phyloP scores from a whole-genome alignment of 2,797 vertebrate species.

The Coregonus suidteri region DNA sequence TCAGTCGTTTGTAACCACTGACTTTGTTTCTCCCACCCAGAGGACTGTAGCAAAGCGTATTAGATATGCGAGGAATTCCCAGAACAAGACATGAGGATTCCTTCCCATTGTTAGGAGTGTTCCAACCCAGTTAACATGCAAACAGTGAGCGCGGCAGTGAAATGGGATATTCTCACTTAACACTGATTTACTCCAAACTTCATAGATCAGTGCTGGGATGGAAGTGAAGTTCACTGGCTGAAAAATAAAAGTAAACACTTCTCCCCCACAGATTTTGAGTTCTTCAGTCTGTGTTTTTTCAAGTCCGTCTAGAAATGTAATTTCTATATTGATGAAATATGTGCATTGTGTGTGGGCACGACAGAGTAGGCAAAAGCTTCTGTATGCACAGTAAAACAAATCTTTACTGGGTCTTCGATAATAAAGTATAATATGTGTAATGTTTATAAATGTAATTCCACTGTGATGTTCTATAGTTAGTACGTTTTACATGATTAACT shows the following conservation, averaged over 20 bases:
- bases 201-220: constrained; percentile 40
- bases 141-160: constrained; percentile 55
- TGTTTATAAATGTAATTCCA: neutral
- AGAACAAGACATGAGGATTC: constrained; percentile 61
- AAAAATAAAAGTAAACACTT: constrained; percentile 30
- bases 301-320: neutral
- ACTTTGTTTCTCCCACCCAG: neutral
- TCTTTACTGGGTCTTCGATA: neutral
- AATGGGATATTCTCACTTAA: constrained; percentile 71
- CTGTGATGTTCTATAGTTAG: neutral
- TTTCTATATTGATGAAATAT: neutral
- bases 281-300: neutral
- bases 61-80: constrained; percentile 59
- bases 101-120: constrained; percentile 67
- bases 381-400: neutral
- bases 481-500: neutral
- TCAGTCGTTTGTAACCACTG: constrained; percentile 12
- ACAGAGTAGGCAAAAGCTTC: neutral
- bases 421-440: neutral
- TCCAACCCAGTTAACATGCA: constrained; percentile 71
- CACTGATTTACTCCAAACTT: constrained; percentile 60
- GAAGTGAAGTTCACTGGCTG: constrained; percentile 3
- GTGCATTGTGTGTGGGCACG: neutral
- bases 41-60: constrained; percentile 25
- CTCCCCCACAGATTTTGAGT: neutral